Evolutionary conservation across 35 echinoderm and acorn worm species (phyloP), one percentile per base, ranked within the genome.

Genomic region (Eucidaris tribuloides): DNA sequence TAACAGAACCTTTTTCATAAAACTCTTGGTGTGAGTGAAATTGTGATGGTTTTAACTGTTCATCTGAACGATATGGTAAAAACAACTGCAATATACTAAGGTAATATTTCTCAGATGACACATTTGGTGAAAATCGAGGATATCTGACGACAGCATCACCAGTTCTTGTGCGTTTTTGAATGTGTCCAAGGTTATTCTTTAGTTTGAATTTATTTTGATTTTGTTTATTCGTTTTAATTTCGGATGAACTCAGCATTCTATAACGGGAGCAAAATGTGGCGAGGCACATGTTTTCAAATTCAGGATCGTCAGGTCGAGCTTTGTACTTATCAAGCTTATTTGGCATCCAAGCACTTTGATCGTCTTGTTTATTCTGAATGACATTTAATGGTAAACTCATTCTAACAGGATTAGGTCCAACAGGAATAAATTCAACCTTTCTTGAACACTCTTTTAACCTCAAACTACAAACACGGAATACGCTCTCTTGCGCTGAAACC

Each of bases 201-300:
- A 89, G 24, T 82, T 82, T 1, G 62, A 60, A 36, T 4, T 3
- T 62, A 33, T 82, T 58, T 28, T 48, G 2, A 7, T 46, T 46
- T 2, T n/a, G 25, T 79, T 18, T 77, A 37, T 78, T 13, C 20
- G 5, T 6, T 6, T 42, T 71, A 5, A 39, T 39, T 56, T 32
- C n/a, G 29, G 0, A 34, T 71, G 18, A 25, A 2, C 2, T 60
- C 37, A 84, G 5, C 1, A 90, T 18, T 45, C 65, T 54, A 79
- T 91, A 84, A 2, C 79, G 45, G 27, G 80, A 85, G 4, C 33
- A 83, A 78, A 79, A 77, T 71, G 65, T 83, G 14, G 87, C 87
- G n/a, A 89, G 35, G 65, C 87, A 89, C 87, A 89, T 76, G 42
- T 50, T 36, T 5, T 84, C 37, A 72, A 91, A 91, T 37, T 78